phyloP scores from a whole-genome alignment of 1,140 invertebrate species.

The Brachionus sp. region DNA sequence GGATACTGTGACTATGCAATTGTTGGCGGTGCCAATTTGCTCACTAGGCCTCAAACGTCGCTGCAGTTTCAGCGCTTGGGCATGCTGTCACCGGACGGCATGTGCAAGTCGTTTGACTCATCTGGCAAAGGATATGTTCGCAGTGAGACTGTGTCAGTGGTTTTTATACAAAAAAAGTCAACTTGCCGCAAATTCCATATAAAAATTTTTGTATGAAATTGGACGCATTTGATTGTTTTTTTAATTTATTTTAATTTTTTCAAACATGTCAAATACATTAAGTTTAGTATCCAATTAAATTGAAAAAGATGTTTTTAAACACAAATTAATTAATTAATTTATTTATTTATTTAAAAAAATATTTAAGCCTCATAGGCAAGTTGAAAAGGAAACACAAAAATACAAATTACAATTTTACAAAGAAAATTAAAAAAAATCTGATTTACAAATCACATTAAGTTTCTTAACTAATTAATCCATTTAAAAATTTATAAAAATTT shows the following conservation, averaged over 20 bases:
- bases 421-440: no score
- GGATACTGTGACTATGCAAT: constrained; percentile 87
- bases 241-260: not conserved
- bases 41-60: constrained; percentile 79
- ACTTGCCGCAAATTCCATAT: constrained; percentile 73
- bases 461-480: no score
- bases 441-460: no score
- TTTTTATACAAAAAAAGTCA: constrained; percentile 74
- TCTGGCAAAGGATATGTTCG: constrained; percentile 82
- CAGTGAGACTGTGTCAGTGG: constrained; percentile 76
- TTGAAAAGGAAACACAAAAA: no score
- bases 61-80: constrained; percentile 85
- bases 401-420: no score
- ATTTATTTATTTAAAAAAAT: no score
- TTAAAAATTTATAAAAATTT: no score
- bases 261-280: constrained; percentile 8
- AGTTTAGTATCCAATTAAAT: constrained; percentile 26
- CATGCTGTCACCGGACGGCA: constrained; percentile 83
- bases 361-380: no score
- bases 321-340: no score
- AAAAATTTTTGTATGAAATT: no score
- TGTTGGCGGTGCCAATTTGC: constrained; percentile 78
- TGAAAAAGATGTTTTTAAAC: not conserved
- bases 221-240: no score
- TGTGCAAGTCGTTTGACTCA: constrained; percentile 87